Percentiles rank a stretch among this genome's conserved stretches.
Evolutionary conservation across 2,113 vertebrate genomes (phyloP).

Genomic region (Bettongia penicillata): DNA sequence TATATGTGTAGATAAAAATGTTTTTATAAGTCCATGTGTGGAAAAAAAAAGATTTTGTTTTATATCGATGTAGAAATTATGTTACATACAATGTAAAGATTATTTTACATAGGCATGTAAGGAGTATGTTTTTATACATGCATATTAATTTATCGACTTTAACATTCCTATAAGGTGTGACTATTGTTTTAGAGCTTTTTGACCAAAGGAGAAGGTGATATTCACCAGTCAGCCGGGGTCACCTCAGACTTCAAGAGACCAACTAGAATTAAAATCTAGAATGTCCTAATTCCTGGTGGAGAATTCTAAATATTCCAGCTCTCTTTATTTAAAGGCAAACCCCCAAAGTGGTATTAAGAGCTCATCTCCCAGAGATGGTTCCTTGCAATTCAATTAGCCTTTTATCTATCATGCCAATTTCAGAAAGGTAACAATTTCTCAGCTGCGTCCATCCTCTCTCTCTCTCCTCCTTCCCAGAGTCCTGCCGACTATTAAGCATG

Average conservation of each 20-base stretch:
- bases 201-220: neutral
- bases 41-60: neutral
- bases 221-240: neutral
- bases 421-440: neutral
- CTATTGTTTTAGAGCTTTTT: neutral
- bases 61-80: neutral
- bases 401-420: neutral
- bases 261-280: neutral
- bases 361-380: neutral
- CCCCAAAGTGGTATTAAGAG: neutral
- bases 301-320: neutral
- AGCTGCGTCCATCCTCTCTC: neutral
- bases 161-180: neutral
- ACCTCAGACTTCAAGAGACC: neutral
- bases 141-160: neutral
- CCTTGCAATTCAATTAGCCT: neutral
- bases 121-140: neutral
- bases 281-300: neutral
- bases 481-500: neutral
- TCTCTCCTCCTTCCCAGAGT: neutral
- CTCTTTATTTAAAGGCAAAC: neutral
- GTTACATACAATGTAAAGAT: neutral
- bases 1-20: neutral
- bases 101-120: neutral
- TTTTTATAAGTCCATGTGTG: neutral